A percentile compares a stretch with the other conserved stretches of the same genome.
These are phyloP conservation scores for Tiaroga cobitis DNA, from an alignment of 2,797 vertebrate species.

Conservation along the genomic window DNA sequence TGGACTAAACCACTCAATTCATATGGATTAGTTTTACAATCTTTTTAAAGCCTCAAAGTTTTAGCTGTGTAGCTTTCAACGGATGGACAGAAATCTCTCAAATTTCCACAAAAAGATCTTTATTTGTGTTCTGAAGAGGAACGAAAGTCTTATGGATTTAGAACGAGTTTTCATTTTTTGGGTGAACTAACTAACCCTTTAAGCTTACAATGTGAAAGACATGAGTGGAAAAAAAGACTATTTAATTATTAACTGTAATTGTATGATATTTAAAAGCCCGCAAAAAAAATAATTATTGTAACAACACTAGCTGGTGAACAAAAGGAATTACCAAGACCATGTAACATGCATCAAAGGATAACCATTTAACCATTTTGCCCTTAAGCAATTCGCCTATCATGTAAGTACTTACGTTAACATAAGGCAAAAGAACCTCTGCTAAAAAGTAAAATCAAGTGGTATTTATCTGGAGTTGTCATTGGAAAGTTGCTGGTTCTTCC, in stretches of 20 bases:
- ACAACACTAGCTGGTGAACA: neutral
- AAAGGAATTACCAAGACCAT: neutral
- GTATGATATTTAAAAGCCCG: neutral
- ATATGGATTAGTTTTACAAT: no score
- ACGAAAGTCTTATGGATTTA: no score
- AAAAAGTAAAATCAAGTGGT: neutral
- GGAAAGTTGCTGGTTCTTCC: constrained; percentile 2
- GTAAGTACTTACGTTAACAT: neutral
- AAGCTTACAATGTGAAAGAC: neutral
- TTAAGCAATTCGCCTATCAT: neutral
- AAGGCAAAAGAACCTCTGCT: neutral
- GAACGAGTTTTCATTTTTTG: no score
- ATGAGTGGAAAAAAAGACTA: no score
- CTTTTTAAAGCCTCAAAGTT: no score
- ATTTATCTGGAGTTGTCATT: neutral
- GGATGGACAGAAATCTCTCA: no score
- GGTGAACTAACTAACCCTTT: no score
- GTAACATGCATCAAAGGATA: neutral
- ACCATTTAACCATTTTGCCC: neutral
- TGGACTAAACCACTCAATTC: no score
- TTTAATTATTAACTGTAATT: neutral
- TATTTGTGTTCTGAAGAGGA: no score
- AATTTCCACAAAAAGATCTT: no score
- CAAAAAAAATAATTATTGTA: neutral
- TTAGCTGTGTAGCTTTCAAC: no score